A percentile compares a stretch with the other conserved stretches of the same genome.
These are phyloP conservation scores for Barypeithes pellucidus DNA, from an alignment of 2,888 invertebrate genomes.

Conservation along the genomic window DNA sequence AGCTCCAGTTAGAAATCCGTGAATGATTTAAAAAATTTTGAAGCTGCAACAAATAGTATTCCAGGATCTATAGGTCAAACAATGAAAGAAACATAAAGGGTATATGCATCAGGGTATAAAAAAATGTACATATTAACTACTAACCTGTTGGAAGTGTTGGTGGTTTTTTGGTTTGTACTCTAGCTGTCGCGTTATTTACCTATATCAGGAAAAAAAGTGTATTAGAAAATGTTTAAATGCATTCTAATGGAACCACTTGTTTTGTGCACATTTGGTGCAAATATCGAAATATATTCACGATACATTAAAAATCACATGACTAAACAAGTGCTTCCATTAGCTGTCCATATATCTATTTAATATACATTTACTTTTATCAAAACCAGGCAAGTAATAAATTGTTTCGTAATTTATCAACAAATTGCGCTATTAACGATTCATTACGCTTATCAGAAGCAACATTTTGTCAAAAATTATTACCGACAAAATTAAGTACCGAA, in stretches of 20 bases:
- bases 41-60: no score
- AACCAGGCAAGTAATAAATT: conserved; percentile 44
- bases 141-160: conserved; percentile 93
- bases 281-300: background rate
- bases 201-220: conserved; percentile 71
- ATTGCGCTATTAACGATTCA: background rate
- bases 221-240: conserved; percentile 54
- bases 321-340: conserved; percentile 63
- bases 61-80: no score
- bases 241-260: conserved; percentile 64
- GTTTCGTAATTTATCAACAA: background rate
- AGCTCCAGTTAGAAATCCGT: no score
- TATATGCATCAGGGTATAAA: background rate
- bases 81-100: no score
- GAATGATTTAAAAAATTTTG: no score
- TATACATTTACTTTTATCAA: conserved; percentile 34
- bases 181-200: conserved; percentile 99
- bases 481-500: conserved; percentile 5
- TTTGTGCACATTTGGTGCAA: conserved; percentile 45
- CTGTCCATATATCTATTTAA: conserved; percentile 52
- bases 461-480: conserved; percentile 32
- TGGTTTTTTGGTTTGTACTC: conserved; percentile 99
- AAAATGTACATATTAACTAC: conserved; percentile 62
- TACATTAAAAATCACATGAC: background rate
- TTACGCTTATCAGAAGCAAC: conserved; percentile 14